Conservation (phyloP, 2,113 vertebrate species). For the Halcyon senegalensis region DNA sequence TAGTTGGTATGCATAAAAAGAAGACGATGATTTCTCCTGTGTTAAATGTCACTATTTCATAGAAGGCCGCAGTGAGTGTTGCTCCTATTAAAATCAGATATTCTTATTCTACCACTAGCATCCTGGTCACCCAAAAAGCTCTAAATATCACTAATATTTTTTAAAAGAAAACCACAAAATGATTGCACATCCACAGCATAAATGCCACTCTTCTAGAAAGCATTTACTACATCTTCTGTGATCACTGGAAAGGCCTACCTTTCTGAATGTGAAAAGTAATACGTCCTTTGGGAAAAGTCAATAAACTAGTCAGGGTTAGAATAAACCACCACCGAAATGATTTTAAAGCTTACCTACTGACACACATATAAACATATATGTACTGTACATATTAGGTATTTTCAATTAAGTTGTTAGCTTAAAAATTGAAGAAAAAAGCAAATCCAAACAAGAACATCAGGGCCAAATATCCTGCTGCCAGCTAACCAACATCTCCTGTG, state of each 20-base stretch:
- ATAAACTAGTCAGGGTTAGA: neutral
- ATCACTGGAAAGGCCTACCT: neutral
- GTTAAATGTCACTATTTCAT: neutral
- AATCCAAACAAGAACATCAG: neutral
- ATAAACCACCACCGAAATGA: neutral
- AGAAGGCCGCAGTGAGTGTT: neutral
- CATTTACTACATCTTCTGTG: neutral
- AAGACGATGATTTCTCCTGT: neutral
- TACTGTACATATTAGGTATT: neutral
- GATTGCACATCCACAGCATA: neutral
- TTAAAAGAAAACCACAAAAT: neutral
- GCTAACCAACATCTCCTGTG: neutral
- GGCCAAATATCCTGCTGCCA: neutral
- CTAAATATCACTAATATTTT: neutral
- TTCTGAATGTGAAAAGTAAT: neutral
- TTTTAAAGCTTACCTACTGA: neutral
- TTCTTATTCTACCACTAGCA: neutral
- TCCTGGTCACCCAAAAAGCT: neutral
- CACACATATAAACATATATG: neutral
- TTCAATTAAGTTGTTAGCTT: neutral
- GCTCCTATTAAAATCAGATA: neutral
- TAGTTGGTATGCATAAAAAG: neutral
- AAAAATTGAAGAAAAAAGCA: neutral
- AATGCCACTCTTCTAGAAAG: neutral
- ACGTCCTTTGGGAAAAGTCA: neutral